A percentile compares a stretch with the other conserved stretches of the same genome.
Evolutionary conservation across 2,888 invertebrate species (phyloP).

Genomic region (Pocota personata): DNA sequence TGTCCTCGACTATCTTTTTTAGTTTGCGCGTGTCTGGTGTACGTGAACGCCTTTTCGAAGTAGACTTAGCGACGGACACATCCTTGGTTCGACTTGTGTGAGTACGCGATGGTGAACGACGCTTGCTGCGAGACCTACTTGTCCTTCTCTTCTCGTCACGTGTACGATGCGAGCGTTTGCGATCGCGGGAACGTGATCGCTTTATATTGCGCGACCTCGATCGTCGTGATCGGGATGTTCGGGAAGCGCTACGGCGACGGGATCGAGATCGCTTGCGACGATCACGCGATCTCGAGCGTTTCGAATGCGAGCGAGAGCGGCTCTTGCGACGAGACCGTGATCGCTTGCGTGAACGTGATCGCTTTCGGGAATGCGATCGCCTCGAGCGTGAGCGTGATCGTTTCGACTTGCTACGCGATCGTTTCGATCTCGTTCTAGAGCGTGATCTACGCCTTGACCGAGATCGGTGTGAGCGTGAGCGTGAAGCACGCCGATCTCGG

Average conservation of each 20-base stretch:
- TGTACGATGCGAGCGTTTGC: constrained; percentile 76
- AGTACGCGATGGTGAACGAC: constrained; percentile 85
- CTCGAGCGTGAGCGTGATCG: constrained; percentile 86
- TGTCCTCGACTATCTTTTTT: constrained; percentile 80
- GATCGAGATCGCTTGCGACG: constrained; percentile 77
- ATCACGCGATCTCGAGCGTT: constrained; percentile 79
- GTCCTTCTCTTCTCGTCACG: constrained; percentile 73
- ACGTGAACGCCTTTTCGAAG: constrained; percentile 80
- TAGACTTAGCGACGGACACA: constrained; percentile 77
- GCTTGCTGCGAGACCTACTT: constrained; percentile 78
- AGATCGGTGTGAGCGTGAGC: constrained; percentile 85
- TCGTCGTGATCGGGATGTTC: constrained; percentile 76
- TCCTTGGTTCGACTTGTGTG: constrained; percentile 83
- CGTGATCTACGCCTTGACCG: constrained; percentile 87
- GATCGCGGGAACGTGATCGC: constrained; percentile 83
- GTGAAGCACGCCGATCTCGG: constrained; percentile 87
- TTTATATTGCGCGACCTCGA: constrained; percentile 75
- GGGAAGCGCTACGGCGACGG: constrained; percentile 79
- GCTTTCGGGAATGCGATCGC: constrained; percentile 84
- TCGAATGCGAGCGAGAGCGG: constrained; percentile 81
- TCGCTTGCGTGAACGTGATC: constrained; percentile 81
- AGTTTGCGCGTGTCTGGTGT: constrained; percentile 80
- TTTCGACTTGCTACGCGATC: constrained; percentile 81
- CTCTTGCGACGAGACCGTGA: constrained; percentile 84
- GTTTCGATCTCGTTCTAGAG: constrained; percentile 83